These are phyloP conservation scores for Linyphia triangularis DNA, from an alignment of 2,888 invertebrate genomes.

Conservation along the genomic window DNA sequence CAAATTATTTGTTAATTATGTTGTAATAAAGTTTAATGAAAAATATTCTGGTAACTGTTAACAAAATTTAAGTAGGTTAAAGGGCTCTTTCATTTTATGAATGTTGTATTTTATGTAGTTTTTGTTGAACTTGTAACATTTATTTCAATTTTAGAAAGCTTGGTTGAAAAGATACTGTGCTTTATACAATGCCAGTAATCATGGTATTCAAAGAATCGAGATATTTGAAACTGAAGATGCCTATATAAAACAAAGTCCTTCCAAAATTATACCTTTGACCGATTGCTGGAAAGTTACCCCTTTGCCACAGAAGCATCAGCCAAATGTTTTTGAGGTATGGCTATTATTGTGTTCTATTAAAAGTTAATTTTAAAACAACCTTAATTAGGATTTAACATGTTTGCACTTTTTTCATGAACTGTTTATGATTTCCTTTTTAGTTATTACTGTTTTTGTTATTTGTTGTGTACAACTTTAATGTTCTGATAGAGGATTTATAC, in stretches of 20 bases:
- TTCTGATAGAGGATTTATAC: too few species aligned
- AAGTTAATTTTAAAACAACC: too few species aligned
- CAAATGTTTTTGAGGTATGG: slow-evolving; percentile 82
- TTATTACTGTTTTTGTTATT: too few species aligned
- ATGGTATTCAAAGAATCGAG: slow-evolving; percentile 91
- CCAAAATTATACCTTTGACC: slow-evolving; percentile 88
- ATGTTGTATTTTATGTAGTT: too few species aligned
- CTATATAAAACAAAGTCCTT: slow-evolving; percentile 74
- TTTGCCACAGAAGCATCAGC: slow-evolving; percentile 77
- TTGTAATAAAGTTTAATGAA: too few species aligned
- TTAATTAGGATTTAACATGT: too few species aligned
- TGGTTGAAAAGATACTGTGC: slow-evolving; percentile 90
- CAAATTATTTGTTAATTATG: too few species aligned
- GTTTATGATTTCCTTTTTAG: too few species aligned
- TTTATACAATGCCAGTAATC: slow-evolving; percentile 89
- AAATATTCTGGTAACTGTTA: too few species aligned
- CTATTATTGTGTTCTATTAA: slow-evolving; percentile 2
- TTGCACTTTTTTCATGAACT: not conserved
- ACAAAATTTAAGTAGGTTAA: too few species aligned
- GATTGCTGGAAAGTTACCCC: slow-evolving; percentile 89
- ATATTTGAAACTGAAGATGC: slow-evolving; percentile 88
- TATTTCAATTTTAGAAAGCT: slow-evolving; percentile 80
- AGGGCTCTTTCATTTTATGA: too few species aligned
- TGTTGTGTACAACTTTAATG: too few species aligned
- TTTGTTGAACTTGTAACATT: not conserved